These are phyloP conservation scores for Polyommatus icarus DNA, from an alignment of 2,888 invertebrate species.

Conservation along the genomic window DNA sequence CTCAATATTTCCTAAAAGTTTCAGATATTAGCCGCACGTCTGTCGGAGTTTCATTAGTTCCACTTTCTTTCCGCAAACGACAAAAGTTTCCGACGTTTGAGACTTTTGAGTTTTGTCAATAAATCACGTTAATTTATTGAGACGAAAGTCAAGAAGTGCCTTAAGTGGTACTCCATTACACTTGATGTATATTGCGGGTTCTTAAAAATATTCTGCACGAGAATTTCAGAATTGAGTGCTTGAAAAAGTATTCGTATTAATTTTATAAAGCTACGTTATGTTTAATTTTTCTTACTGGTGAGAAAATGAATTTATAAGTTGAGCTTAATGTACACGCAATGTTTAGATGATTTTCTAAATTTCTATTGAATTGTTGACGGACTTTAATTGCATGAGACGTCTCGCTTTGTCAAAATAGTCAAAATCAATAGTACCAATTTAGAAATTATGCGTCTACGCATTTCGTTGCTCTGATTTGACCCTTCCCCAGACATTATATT, in stretches of 20 bases:
- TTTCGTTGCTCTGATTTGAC: too few relatives aligned
- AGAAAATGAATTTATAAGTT: too few relatives aligned
- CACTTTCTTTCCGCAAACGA: constrained; percentile 64
- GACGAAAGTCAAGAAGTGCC: constrained; percentile 63
- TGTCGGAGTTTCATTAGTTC: constrained; percentile 56
- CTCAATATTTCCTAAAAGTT: not conserved
- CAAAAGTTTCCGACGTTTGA: constrained; percentile 58
- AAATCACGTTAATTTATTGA: constrained; percentile 77
- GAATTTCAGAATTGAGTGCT: constrained; percentile 34
- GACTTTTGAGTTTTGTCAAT: constrained; percentile 62
- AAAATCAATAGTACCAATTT: too few relatives aligned
- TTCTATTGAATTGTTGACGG: too few relatives aligned
- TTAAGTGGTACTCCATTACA: constrained; percentile 56
- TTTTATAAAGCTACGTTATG: not conserved
- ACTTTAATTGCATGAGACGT: too few relatives aligned
- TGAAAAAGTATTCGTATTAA: constrained; percentile 43
- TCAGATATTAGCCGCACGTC: constrained; percentile 2
- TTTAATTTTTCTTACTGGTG: not conserved
- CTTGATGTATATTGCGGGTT: constrained; percentile 55
- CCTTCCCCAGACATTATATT: too few relatives aligned
- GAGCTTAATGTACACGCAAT: too few relatives aligned
- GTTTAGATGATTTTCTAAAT: too few relatives aligned
- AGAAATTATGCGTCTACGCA: too few relatives aligned
- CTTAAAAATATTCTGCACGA: not conserved
- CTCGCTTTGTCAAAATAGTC: too few relatives aligned